Percentiles rank a stretch among this genome's conserved stretches.
These are phyloP conservation scores for Brachynemurus nebulosus DNA, from an alignment of 2,888 invertebrate species.

Conservation along the genomic window DNA sequence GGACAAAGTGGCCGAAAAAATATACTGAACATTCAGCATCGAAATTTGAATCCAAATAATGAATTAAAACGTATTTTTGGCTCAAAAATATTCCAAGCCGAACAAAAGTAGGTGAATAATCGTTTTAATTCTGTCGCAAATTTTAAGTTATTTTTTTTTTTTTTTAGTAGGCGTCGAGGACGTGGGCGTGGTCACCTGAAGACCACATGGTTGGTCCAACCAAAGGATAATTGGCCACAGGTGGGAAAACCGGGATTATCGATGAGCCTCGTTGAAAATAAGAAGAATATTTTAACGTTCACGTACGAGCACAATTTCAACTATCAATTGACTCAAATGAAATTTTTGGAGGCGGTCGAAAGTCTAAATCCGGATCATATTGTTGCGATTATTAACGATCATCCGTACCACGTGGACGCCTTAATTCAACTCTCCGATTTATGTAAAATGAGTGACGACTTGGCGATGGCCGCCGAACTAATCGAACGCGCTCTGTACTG, in stretches of 20 bases:
- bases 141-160: conserved; percentile 13
- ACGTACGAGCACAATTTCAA: conserved; percentile 57
- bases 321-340: conserved; percentile 59
- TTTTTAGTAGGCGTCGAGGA: conserved; percentile 38
- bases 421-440: conserved; percentile 69
- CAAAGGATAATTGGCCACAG: conserved; percentile 59
- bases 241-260: conserved; percentile 55
- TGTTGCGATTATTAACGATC: conserved; percentile 53
- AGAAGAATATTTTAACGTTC: conserved; percentile 45
- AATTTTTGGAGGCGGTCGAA: conserved; percentile 65
- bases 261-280: conserved; percentile 48
- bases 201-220: conserved; percentile 50
- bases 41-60: conserved; percentile 63
- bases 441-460: conserved; percentile 63
- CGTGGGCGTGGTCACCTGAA: conserved; percentile 41
- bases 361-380: conserved; percentile 66
- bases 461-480: conserved; percentile 61
- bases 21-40: conserved; percentile 48
- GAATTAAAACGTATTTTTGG: conserved; percentile 74
- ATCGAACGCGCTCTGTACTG: conserved; percentile 65
- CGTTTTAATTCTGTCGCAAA: background rate
- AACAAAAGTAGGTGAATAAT: conserved; percentile 26
- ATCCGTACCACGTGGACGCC: conserved; percentile 70
- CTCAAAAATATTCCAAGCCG: conserved; percentile 57
- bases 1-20: conserved; percentile 28